These are phyloP conservation scores for Drosophila sordidapex DNA, from an alignment of 2,888 invertebrate species.

Conservation along the genomic window DNA sequence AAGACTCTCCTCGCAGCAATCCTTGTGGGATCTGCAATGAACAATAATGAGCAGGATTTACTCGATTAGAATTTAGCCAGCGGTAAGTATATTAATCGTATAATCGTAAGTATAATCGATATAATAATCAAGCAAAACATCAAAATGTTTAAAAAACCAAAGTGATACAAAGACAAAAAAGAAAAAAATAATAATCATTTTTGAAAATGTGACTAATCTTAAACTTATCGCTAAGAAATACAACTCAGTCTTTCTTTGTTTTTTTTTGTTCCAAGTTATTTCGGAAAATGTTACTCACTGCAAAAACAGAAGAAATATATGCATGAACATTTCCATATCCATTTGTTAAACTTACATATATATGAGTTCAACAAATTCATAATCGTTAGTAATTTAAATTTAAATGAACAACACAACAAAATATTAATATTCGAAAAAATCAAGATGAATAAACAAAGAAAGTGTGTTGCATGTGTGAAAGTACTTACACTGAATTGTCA, in stretches of 20 bases:
- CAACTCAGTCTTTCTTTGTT: background rate
- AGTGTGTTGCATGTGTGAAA: background rate
- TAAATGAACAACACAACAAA: background rate
- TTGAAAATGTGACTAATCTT: background rate
- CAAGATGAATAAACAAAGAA: background rate
- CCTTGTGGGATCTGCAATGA: slow-evolving; percentile 85
- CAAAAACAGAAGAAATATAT: background rate
- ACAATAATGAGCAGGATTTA: background rate
- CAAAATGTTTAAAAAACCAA: background rate
- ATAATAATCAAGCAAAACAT: background rate
- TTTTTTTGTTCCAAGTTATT: background rate
- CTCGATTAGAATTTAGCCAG: background rate
- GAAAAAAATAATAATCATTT: background rate
- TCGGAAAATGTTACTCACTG: background rate
- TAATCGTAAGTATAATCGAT: no score
- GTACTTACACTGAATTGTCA: slow-evolving; percentile 91
- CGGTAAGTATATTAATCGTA: background rate
- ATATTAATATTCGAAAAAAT: background rate
- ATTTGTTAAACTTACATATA: background rate
- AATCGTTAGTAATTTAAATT: background rate
- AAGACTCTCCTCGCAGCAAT: slow-evolving; percentile 90
- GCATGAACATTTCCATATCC: background rate
- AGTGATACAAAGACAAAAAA: no score
- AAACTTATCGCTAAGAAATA: background rate
- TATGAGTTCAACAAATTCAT: background rate